Evolutionary conservation across 2,888 invertebrate genomes (phyloP).

Genomic region (Tipula helvola): DNA sequence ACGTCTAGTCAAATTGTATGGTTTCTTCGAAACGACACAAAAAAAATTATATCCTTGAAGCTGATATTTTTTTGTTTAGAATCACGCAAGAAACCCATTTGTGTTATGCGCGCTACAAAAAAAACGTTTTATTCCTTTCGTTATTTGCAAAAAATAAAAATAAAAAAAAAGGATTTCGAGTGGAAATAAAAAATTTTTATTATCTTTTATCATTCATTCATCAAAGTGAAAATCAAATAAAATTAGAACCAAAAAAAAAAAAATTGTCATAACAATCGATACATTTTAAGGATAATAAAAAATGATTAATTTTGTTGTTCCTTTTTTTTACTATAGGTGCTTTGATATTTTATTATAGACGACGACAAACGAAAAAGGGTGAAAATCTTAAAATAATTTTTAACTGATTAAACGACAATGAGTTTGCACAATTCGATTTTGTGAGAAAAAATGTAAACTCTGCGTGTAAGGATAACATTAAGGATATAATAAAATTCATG

Average conservation of each 20-base stretch:
- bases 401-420: slow-evolving; percentile 9
- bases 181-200: background rate
- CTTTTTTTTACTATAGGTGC: background rate
- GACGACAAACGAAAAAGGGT: background rate
- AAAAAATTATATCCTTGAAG: background rate
- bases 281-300: background rate
- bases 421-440: background rate
- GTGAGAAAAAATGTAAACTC: background rate
- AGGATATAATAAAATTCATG: slow-evolving; percentile 5
- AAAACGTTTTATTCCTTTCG: background rate
- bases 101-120: background rate
- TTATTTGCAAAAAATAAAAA: background rate
- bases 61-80: background rate
- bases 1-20: background rate
- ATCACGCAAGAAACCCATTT: background rate
- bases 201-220: background rate
- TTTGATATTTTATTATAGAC: background rate
- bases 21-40: background rate
- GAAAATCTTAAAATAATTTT: background rate
- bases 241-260: background rate
- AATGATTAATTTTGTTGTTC: background rate
- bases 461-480: background rate
- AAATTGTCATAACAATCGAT: background rate
- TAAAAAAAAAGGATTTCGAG: background rate
- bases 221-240: background rate